Evolutionary conservation across 2,888 invertebrate species (phyloP).

Genomic region (Hydrotaea cyrtoneurina): DNA sequence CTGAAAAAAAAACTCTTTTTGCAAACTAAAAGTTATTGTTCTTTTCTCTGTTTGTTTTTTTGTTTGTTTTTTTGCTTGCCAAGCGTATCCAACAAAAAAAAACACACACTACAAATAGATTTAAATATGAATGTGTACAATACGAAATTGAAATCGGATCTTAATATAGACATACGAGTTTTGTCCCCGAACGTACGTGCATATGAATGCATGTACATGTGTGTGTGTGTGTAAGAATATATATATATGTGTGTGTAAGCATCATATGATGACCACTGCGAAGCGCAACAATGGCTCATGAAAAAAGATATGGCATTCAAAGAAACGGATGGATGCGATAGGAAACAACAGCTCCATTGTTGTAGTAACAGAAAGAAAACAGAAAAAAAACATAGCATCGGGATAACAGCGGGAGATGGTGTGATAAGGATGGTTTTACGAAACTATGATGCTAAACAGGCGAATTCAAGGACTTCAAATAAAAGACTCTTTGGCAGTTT

Average conservation of each 20-base stretch:
- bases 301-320: neutral
- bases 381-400: neutral
- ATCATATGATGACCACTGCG: conserved; percentile 10
- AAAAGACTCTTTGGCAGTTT: no score
- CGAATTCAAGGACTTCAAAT: no score
- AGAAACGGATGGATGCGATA: neutral
- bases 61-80: conserved; percentile 6
- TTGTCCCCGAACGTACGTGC: neutral
- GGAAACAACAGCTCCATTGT: neutral
- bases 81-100: neutral
- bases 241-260: neutral
- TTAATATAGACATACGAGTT: conserved; percentile 20
- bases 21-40: neutral
- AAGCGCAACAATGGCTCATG: conserved; percentile 3
- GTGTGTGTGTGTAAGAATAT: neutral
- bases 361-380: neutral
- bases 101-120: neutral
- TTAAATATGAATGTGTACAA: conserved; percentile 41
- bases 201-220: neutral
- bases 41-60: neutral
- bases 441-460: no score
- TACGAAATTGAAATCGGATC: conserved; percentile 32
- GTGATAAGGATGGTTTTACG: neutral
- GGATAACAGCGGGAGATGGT: neutral
- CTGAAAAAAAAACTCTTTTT: neutral